Base-by-base conservation (phyloP, 2,113 vertebrate species). In the Carollia perspicillata region DNA sequence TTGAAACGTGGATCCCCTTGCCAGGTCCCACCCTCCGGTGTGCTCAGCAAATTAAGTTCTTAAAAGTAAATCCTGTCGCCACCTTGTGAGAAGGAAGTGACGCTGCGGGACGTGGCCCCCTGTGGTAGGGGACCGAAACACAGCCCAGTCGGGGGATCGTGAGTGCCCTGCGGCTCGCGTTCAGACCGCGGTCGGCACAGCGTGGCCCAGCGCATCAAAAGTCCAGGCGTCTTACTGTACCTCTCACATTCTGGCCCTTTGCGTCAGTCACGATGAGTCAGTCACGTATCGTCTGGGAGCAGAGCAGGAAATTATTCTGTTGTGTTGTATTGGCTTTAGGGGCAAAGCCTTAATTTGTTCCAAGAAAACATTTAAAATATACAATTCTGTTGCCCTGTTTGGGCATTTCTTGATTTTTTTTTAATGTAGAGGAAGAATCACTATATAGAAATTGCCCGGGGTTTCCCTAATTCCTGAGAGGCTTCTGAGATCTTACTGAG, bases 31-130 rank as follows among this genome's bases (percentile, higher is more conserved):
- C 53, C n/a, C 23, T 65, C 58, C 30, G 49, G 33, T 0, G 1
- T 22, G 37, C 47, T 2, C 40, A 49, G 17, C 40, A 37, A 93
- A 75, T 90, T 79, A 83, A 72, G 16, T 44, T 80, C 92, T 90
- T 66, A 89, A 96, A 93, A 68, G 89, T 10, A 93, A 89, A 88
- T 68, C 66, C 66, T 35, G 17, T 77, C 49, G 90, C 81, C 94
- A 71, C 69, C 85, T 85, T 37, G 47, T 49, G 83, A 90, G n/a
- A 78, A 72, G 47, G 72, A 78, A 74, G 68, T 49, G 77, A n/a
- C 60, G 37, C 53, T 37, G 89, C 8, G 75, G 77, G 85, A 78
- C 74, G 22, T 74, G 55, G 81, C 47, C 74, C 49, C 88, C 93
- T 30, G 35, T 78, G 63, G 40, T 55, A 53, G 93, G 80, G 69